Percentiles rank a stretch among this genome's conserved stretches.
These are phyloP conservation scores for Rhamphomyia laevipes DNA, from an alignment of 2,888 invertebrate species.

Conservation along the genomic window DNA sequence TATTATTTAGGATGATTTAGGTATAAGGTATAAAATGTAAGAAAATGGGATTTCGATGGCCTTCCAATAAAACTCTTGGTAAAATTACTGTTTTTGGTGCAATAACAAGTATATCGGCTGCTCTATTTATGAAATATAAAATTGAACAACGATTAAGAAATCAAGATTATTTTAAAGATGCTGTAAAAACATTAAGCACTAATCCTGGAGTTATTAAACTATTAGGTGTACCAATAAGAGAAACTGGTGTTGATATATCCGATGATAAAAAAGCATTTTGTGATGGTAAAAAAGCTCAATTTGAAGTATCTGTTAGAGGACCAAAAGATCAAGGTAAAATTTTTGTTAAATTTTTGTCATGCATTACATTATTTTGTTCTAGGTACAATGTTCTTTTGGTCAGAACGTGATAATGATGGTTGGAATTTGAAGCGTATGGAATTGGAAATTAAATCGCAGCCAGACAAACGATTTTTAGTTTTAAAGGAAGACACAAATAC, in stretches of 20 bases:
- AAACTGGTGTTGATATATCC: constrained; percentile 47
- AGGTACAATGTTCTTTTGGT: constrained; percentile 47
- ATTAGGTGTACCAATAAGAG: constrained; percentile 64
- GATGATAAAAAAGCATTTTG: constrained; percentile 41
- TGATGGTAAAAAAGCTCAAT: constrained; percentile 45
- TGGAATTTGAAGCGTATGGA: constrained; percentile 54
- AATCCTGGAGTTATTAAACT: constrained; percentile 48
- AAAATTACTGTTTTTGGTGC: constrained; percentile 55
- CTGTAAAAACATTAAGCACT: constrained; percentile 44
- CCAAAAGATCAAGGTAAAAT: constrained; percentile 48
- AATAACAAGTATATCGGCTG: constrained; percentile 35
- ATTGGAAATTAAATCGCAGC: constrained; percentile 49
- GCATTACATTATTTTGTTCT: background rate
- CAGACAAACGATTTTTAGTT: constrained; percentile 47
- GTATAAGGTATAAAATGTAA: too few species aligned
- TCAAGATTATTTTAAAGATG: constrained; percentile 51
- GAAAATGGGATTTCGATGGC: constrained; percentile 24
- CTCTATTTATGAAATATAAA: constrained; percentile 36
- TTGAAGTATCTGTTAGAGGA: constrained; percentile 55
- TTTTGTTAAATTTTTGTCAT: background rate
- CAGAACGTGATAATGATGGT: constrained; percentile 39
- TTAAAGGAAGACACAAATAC: constrained; percentile 17
- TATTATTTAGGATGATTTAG: too few species aligned
- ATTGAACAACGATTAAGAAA: constrained; percentile 44
- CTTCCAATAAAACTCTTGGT: constrained; percentile 44